Conservation (phyloP, 2,888 invertebrate species). For the Amorpha juglandis region DNA sequence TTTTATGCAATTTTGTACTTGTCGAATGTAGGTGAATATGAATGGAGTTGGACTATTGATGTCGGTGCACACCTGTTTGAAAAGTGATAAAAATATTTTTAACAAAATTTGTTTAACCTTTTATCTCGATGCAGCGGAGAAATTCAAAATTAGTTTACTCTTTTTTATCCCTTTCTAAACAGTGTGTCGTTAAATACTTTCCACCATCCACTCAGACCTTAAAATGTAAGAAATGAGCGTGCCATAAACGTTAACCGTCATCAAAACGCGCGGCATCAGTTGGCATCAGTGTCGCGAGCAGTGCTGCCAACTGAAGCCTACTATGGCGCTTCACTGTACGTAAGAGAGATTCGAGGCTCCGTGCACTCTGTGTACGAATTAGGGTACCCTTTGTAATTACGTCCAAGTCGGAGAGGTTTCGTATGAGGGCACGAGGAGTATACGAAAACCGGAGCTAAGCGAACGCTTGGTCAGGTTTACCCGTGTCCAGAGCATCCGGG, state of each 20-base stretch:
- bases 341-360: constrained; percentile 19
- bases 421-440: constrained; percentile 4
- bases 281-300: neutral
- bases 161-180: neutral
- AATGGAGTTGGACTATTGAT: neutral
- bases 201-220: constrained; percentile 27
- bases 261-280: constrained; percentile 31
- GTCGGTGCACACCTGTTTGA: neutral
- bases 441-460: neutral
- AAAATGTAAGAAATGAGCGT: constrained; percentile 55
- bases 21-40: neutral
- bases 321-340: constrained; percentile 24
- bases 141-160: neutral
- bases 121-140: neutral
- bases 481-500: constrained; percentile 14
- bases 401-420: constrained; percentile 44
- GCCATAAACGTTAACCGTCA: constrained; percentile 54
- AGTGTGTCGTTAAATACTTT: neutral
- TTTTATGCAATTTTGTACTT: constrained; percentile 25
- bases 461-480: neutral
- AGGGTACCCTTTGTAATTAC: constrained; percentile 55
- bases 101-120: neutral
- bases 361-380: constrained; percentile 42
- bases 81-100: neutral
- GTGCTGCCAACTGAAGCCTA: neutral